These are phyloP conservation scores for Hirtodrosophila alboralis DNA, from an alignment of 2,888 invertebrate genomes.

Conservation along the genomic window DNA sequence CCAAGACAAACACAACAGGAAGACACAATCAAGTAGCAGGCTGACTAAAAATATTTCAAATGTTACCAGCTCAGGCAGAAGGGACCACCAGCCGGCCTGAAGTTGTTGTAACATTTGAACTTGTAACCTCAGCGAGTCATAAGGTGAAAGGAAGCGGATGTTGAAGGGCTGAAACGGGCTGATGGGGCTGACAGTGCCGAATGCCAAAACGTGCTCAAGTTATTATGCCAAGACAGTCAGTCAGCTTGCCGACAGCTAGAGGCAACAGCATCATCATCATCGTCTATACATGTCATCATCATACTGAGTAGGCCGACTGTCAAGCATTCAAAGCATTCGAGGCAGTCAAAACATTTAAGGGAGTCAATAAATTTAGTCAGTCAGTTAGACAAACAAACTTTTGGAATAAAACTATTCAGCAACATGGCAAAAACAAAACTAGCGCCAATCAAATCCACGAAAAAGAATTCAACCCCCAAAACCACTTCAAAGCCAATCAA, in stretches of 20 bases:
- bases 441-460: neutral
- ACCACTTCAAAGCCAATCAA: neutral
- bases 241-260: conserved; percentile 22
- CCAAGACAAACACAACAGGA: conserved; percentile 62
- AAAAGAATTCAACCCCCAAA: no score
- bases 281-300: neutral
- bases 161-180: conserved; percentile 9
- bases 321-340: conserved; percentile 2
- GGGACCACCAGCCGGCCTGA: neutral
- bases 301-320: conserved; percentile 35
- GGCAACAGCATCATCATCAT: conserved; percentile 12
- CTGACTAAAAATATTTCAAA: conserved; percentile 8
- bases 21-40: conserved; percentile 55
- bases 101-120: conserved; percentile 45
- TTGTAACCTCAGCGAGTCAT: conserved; percentile 53
- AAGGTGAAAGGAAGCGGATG: conserved; percentile 56
- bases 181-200: conserved; percentile 12
- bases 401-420: conserved; percentile 15
- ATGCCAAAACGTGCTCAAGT: conserved; percentile 62
- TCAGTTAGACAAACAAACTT: conserved; percentile 25
- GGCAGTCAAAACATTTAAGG: conserved; percentile 14
- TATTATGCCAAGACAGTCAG: conserved; percentile 34
- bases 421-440: conserved; percentile 31
- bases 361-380: conserved; percentile 27
- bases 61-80: conserved; percentile 12